Percentiles rank a stretch among this genome's conserved stretches.
Conservation (phyloP, 2,888 invertebrate genomes). For the Plagiodera versicolora region DNA sequence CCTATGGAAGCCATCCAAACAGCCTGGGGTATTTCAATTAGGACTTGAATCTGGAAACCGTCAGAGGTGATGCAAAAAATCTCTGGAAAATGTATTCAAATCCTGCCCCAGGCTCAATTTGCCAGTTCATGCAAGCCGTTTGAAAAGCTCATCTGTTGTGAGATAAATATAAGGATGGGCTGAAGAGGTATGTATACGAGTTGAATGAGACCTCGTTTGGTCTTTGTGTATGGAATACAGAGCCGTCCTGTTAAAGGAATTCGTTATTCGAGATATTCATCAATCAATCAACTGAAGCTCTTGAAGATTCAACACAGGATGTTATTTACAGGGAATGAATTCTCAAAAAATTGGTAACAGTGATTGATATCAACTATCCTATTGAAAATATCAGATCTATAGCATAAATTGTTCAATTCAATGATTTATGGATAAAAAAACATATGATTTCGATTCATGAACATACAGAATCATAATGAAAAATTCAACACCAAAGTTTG, state of each 20-base stretch:
- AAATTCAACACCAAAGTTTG: no score
- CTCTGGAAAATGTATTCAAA: slow-evolving; percentile 8
- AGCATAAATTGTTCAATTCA: no score
- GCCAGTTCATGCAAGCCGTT: slow-evolving; percentile 11
- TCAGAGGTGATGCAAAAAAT: neutral
- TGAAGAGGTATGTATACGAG: slow-evolving; percentile 9
- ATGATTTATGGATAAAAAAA: no score
- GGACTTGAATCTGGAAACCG: neutral
- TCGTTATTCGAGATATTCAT: neutral
- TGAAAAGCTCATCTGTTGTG: slow-evolving; percentile 19
- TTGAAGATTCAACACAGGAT: no score
- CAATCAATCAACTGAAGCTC: no score
- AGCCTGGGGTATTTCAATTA: neutral
- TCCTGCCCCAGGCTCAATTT: slow-evolving; percentile 18
- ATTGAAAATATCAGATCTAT: no score
- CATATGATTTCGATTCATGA: no score
- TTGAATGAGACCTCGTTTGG: slow-evolving; percentile 18
- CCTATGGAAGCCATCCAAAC: neutral
- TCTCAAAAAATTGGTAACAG: no score
- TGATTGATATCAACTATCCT: no score
- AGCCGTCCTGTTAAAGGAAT: neutral
- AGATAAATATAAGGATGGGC: slow-evolving; percentile 17
- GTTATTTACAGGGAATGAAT: no score
- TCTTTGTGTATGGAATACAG: slow-evolving; percentile 3
- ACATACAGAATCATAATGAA: no score